phyloP scores from a whole-genome alignment of 1,140 invertebrate genomes.

The Drosophila rhopaloa region DNA sequence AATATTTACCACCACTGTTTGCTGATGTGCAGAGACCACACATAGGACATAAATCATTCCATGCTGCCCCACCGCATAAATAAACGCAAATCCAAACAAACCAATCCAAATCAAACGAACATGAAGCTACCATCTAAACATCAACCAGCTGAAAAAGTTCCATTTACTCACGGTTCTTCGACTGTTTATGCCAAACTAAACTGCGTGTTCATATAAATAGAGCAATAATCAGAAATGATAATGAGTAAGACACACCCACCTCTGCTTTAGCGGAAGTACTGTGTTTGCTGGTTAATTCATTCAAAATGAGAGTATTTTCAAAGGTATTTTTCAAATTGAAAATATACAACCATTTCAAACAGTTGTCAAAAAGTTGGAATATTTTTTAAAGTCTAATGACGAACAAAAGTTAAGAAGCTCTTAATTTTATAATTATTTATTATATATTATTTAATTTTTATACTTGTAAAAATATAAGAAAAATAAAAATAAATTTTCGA shows the following conservation, averaged over 20 bases:
- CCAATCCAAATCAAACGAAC: constrained; percentile 14
- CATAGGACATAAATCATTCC: constrained; percentile 63
- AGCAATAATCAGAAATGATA: constrained; percentile 18
- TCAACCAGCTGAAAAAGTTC: background rate
- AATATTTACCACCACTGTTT: background rate
- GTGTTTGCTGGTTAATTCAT: too few species aligned
- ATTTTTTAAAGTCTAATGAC: too few species aligned
- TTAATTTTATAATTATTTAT: too few species aligned
- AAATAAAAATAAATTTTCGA: background rate
- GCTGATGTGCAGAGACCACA: constrained; percentile 19
- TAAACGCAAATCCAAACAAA: constrained; percentile 63
- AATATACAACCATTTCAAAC: too few species aligned
- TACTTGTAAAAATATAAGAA: background rate
- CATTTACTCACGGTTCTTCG: constrained; percentile 7
- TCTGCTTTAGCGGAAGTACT: background rate
- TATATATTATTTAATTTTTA: too few species aligned
- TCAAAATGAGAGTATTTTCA: too few species aligned
- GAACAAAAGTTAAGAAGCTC: too few species aligned
- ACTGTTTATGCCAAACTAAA: constrained; percentile 16
- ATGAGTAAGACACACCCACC: constrained; percentile 13
- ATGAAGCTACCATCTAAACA: constrained; percentile 15
- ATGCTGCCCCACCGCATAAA: constrained; percentile 52
- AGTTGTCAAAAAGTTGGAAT: too few species aligned
- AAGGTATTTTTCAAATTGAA: too few species aligned
- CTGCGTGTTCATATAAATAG: constrained; percentile 10